Conservation (phyloP, 1,140 invertebrate genomes). For the Aphelenchoides avenae region DNA sequence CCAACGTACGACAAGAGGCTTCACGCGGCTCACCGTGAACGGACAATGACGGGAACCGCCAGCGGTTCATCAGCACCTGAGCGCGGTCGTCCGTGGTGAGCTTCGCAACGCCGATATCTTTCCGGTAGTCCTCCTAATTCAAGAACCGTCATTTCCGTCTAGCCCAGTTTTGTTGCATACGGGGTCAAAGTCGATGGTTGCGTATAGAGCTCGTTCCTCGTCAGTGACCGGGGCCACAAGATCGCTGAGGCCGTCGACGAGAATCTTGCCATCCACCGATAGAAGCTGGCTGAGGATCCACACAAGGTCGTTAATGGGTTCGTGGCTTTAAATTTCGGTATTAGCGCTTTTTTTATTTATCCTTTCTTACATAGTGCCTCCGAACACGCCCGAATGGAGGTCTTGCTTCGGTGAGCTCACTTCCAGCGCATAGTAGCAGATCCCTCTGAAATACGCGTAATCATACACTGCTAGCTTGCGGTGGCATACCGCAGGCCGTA, state of each 20-base stretch:
- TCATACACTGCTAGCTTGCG: background rate
- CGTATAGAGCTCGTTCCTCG: constrained; percentile 74
- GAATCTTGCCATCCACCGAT: constrained; percentile 77
- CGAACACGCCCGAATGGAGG: constrained; percentile 89
- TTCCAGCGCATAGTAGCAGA: constrained; percentile 86
- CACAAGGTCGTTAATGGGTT: constrained; percentile 82
- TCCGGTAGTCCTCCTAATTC: constrained; percentile 68
- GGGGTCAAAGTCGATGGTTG: constrained; percentile 82
- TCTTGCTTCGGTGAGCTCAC: constrained; percentile 83
- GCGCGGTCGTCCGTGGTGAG: constrained; percentile 74
- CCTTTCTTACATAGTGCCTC: constrained; percentile 69
- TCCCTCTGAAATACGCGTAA: constrained; percentile 68
- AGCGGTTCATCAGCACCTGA: constrained; percentile 55
- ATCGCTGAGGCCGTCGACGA: constrained; percentile 74
- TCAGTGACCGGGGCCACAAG: constrained; percentile 71
- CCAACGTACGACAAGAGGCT: too few relatives aligned
- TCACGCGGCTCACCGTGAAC: constrained; percentile 50
- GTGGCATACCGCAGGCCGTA: constrained; percentile 72
- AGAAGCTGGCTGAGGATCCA: constrained; percentile 76
- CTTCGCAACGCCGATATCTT: constrained; percentile 70
- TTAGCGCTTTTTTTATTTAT: background rate
- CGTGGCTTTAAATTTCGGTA: too few relatives aligned
- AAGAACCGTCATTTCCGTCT: constrained; percentile 40
- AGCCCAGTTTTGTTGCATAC: constrained; percentile 45
- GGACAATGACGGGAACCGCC: constrained; percentile 56